These are phyloP conservation scores for Carcinoscorpius rotundicauda DNA, from an alignment of 1,140 invertebrate genomes.

Conservation along the genomic window DNA sequence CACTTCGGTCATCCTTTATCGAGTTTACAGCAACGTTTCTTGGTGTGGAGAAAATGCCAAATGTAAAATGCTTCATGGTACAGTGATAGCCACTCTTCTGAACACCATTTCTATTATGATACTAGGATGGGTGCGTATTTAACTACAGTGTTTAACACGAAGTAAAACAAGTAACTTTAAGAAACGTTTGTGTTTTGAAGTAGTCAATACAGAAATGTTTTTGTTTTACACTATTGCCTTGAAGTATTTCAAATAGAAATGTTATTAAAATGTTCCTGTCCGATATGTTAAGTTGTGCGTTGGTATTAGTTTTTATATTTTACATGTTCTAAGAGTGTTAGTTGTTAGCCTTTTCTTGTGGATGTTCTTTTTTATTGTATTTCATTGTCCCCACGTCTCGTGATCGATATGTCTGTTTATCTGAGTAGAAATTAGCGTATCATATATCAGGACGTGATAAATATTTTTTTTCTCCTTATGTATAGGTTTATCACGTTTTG, in stretches of 20 bases:
- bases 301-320: too few species aligned
- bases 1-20: conserved; percentile 26
- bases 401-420: too few species aligned
- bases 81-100: conserved; percentile 31
- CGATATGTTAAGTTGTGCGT: too few species aligned
- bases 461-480: too few species aligned
- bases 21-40: conserved; percentile 33
- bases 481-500: conserved; percentile 32
- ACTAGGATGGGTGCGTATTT: conserved; percentile 25
- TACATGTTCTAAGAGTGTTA: background rate
- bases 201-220: background rate
- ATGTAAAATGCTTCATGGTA: conserved; percentile 27
- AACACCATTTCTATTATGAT: conserved; percentile 36
- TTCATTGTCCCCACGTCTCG: too few species aligned
- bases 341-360: background rate
- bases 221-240: too few species aligned
- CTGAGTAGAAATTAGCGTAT: too few species aligned
- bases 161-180: background rate
- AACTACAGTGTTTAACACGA: too few species aligned
- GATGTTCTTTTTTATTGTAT: conserved; percentile 10
- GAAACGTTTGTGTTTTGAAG: background rate
- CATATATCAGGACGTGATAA: too few species aligned
- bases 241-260: too few species aligned
- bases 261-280: too few species aligned
- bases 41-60: conserved; percentile 26